Evolutionary conservation across 2,113 vertebrate species (phyloP), one percentile per base, ranked within the genome.

Genomic region (Entosphenus tridentatus): DNA sequence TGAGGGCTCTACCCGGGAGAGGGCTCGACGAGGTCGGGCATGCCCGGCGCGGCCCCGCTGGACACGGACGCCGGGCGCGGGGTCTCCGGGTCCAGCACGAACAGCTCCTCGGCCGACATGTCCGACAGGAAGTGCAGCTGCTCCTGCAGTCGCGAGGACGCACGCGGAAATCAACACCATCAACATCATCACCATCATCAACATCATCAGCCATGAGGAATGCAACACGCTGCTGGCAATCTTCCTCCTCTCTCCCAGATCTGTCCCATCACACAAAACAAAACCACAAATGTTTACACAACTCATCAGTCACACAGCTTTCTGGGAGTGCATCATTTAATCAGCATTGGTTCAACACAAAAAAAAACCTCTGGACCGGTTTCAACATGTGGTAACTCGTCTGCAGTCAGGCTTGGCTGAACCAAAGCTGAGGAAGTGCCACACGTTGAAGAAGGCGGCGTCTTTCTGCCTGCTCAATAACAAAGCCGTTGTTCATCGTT

Each of bases 101-200:
- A 98, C 72, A 96, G 85, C 79, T 98, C 93, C 12, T 96, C 92
- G 73, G 93, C 90, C 71, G 88, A 95, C 76, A 98, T 89, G 79
- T 98, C 92, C 1, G 89, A 95, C 78, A 96, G 91, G 78, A 93
- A 96, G 81, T 98, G 93, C 71, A 96, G 85, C 77, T 96, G 90
- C 83, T 98, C 93, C 93, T 97, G 70, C 72, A 72, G 10, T 68
- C 67, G 70, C 16, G 71, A 73, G 71, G 14, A 13, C 62, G 11
- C 11, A 21, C 11, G 12, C 57, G 11, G 16, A 13, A 55, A 21
- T 56, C 57, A 68, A 68, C 39, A 10, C 10, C 57, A 13, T 16
- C 3, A 68, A n/a, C 39, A 16, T 68, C 57, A 55, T 12, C 57
- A 39, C 39, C 55, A 10, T 5, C 57, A 13, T 16, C 3, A 68